These are phyloP conservation scores for Drosophila littoralis DNA, from an alignment of 1,140 invertebrate genomes.

Conservation along the genomic window DNA sequence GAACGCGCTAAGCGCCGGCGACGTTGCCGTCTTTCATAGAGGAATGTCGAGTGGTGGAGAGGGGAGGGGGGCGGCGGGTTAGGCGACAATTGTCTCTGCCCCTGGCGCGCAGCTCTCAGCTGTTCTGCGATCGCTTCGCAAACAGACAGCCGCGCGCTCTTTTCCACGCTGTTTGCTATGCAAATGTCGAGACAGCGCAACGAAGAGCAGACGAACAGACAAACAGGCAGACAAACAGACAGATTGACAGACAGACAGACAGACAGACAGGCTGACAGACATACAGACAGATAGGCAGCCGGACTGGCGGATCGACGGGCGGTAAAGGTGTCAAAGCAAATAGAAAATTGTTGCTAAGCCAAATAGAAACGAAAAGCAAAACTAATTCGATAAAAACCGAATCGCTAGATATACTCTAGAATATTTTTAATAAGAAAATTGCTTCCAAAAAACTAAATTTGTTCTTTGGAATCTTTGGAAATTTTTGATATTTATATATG, in stretches of 20 bases:
- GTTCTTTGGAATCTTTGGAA: no score
- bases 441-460: no score
- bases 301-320: background rate
- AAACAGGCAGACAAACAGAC: constrained; percentile 4
- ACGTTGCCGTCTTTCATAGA: constrained; percentile 7
- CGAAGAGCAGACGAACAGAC: constrained; percentile 36
- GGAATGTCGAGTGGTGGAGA: constrained; percentile 6
- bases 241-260: constrained; percentile 23
- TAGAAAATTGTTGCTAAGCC: constrained; percentile 49
- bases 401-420: background rate
- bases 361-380: constrained; percentile 27
- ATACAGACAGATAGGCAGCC: constrained; percentile 15
- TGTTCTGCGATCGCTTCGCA: constrained; percentile 56
- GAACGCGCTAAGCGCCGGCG: constrained; percentile 74
- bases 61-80: background rate
- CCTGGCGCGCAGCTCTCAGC: constrained; percentile 23
- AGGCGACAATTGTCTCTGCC: constrained; percentile 3
- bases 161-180: constrained; percentile 42
- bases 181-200: constrained; percentile 36
- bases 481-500: no score
- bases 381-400: background rate
- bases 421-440: no score
- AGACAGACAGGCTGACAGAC: constrained; percentile 8
- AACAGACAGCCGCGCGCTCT: constrained; percentile 45
- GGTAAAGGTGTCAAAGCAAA: constrained; percentile 59